These are phyloP conservation scores for Latrodectus hesperus DNA, from an alignment of 2,888 invertebrate genomes.

Conservation along the genomic window DNA sequence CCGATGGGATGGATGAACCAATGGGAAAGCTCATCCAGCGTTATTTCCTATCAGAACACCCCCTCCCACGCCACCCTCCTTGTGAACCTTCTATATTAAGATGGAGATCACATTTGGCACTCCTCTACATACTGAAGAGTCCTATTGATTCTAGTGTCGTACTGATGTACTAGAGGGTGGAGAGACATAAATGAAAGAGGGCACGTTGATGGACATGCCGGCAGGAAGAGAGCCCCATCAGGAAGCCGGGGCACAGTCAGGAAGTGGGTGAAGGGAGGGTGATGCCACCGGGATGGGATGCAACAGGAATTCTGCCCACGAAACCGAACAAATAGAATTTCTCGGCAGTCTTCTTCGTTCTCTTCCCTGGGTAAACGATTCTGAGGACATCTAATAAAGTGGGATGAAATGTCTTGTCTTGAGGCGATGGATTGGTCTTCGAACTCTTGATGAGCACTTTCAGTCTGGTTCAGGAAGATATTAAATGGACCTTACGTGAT, in stretches of 20 bases:
- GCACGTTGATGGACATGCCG: background rate
- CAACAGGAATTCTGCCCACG: constrained; percentile 16
- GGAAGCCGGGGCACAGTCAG: background rate
- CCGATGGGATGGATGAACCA: no score
- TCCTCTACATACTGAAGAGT: no score
- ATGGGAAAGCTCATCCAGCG: no score
- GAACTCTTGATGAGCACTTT: no score
- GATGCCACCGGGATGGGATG: constrained; percentile 1
- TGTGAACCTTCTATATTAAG: background rate
- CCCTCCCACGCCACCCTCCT: background rate
- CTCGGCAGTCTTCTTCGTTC: background rate
- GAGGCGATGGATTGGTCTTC: background rate
- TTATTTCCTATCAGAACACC: background rate
- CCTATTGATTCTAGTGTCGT: background rate
- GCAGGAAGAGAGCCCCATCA: background rate
- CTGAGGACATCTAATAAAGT: background rate
- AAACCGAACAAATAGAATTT: constrained; percentile 27
- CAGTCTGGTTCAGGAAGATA: no score
- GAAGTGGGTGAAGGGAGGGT: background rate
- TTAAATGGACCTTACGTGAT: no score
- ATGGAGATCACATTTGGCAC: no score
- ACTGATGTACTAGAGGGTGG: background rate
- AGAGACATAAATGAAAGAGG: background rate
- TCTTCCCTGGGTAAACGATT: background rate
- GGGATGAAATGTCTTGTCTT: background rate